These are phyloP conservation scores for Epistrophella euchroma DNA, from an alignment of 2,888 invertebrate genomes.

Conservation along the genomic window DNA sequence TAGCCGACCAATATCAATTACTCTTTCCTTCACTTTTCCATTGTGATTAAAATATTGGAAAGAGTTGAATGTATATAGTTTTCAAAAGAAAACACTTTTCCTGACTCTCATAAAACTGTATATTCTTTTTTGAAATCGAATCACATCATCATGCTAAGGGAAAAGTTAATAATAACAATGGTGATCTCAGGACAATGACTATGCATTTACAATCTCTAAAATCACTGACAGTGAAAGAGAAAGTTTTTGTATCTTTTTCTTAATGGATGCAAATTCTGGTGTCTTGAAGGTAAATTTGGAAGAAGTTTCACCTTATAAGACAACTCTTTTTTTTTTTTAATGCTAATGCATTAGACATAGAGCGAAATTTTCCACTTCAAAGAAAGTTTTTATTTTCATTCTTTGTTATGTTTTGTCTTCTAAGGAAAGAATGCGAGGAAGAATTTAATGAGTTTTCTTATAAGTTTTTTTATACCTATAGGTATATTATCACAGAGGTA, in stretches of 20 bases:
- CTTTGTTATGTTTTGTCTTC: background rate
- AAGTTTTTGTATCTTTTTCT: slow-evolving; percentile 1
- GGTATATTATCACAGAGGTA: too few species aligned
- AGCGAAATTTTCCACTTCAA: slow-evolving; percentile 13
- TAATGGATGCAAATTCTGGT: slow-evolving; percentile 64
- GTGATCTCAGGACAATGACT: slow-evolving; percentile 46
- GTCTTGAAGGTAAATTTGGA: slow-evolving; percentile 33
- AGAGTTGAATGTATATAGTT: too few species aligned
- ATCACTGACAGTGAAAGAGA: background rate
- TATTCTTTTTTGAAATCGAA: slow-evolving; percentile 24
- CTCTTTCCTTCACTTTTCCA: too few species aligned
- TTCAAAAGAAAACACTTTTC: too few species aligned
- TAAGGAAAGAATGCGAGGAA: background rate
- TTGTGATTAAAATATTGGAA: too few species aligned
- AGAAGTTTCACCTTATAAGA: slow-evolving; percentile 11
- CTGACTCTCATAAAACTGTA: too few species aligned
- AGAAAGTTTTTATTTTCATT: background rate
- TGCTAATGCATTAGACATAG: slow-evolving; percentile 32
- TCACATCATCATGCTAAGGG: slow-evolving; percentile 21
- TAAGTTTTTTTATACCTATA: too few species aligned
- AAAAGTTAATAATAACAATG: slow-evolving; percentile 42
- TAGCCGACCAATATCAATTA: too few species aligned
- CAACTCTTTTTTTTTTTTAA: slow-evolving; percentile 33
- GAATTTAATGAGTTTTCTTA: too few species aligned
- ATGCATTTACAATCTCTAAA: slow-evolving; percentile 3